Base-by-base conservation (phyloP, 1,140 invertebrate genomes). In the Pemphigus obesinymphae region DNA sequence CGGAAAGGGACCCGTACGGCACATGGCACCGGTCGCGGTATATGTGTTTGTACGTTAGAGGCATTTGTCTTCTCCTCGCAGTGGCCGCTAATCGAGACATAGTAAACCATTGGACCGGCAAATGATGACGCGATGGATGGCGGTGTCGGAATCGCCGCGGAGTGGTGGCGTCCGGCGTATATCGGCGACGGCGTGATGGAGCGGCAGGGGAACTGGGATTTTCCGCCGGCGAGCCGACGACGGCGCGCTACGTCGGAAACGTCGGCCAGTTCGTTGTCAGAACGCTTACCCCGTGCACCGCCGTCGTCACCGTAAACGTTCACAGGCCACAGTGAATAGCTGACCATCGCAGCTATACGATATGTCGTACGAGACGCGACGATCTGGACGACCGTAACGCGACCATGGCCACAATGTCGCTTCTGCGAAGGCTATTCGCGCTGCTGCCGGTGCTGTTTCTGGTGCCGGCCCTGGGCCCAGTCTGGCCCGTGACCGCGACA, bases 91-190 rank as follows among this genome's bases (percentile, higher is more conserved):
- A 55, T 40, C 23, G 50, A 76, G 23, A 7, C 73, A 37, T 55
- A 23, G 15, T 61, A 40, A 78, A 61, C 34, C 75, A 23, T 58
- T 43, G 50, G 50, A 78, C 75, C 75, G 75, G 29, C 53, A 61
- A 78, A 78, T 10, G 2, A 58, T 7, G 53, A 40, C 37, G 37
- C 37, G 37, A 40, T 10, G 37, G 37, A 31, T 26, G 29, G 15
- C 34, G 53, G 50, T 31, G 76, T 8, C 34, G 34, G 34, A 13
- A 20, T 20, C n/a, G 15, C 13, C 11, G 17, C 61, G 8, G 8
- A 20, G 20, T 37, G n/a, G 37, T 45, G 66, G 68, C 26, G n/a
- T n/a, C n/a, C n/a, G n/a, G n/a, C n/a, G n/a, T n/a, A n/a, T n/a
- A n/a, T n/a, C n/a, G 66, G 37, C 15, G 43, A 0, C 37, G 23